Percentiles rank a stretch among this genome's conserved stretches.
phyloP scores from a whole-genome alignment of 2,888 invertebrate species.

The Eupelmus urozonus region DNA sequence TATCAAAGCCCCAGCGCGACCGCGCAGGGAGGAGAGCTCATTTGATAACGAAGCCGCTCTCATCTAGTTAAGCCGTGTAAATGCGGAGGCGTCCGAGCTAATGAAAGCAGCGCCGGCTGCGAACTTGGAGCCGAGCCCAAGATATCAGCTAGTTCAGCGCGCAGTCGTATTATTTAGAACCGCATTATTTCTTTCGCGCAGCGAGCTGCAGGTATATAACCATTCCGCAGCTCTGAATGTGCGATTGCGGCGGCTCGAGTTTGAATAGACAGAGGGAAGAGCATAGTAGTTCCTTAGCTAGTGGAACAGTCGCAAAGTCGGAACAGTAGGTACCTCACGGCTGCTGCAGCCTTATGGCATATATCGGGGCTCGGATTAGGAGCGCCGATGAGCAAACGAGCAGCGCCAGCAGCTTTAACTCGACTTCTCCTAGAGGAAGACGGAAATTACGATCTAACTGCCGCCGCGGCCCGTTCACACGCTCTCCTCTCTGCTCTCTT shows the following conservation, averaged over 20 bases:
- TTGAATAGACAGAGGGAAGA: not conserved
- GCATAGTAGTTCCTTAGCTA: not conserved
- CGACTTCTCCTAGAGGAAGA: constrained; percentile 4
- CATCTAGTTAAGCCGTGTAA: too few relatives aligned
- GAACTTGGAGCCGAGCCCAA: too few relatives aligned
- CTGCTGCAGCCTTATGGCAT: not conserved
- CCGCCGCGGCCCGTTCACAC: not conserved
- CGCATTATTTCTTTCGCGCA: too few relatives aligned
- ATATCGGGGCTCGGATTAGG: constrained; percentile 15
- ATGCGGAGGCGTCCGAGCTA: too few relatives aligned
- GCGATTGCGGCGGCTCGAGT: not conserved
- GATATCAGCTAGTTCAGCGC: too few relatives aligned
- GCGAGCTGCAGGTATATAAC: too few relatives aligned
- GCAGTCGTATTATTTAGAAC: too few relatives aligned
- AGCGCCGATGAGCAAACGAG: constrained; percentile 2
- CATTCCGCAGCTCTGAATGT: too few relatives aligned
- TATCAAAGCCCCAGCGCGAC: constrained; percentile 1
- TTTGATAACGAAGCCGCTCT: too few relatives aligned
- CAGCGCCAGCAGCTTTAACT: not conserved
- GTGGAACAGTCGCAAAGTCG: not conserved
- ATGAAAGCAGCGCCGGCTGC: too few relatives aligned
- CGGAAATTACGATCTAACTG: constrained; percentile 40
- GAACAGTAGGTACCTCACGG: too few relatives aligned
- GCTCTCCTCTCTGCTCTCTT: not conserved
- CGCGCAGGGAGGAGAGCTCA: too few relatives aligned